phyloP scores from a whole-genome alignment of 2,797 vertebrate genomes.

The Salarias fasciatus region DNA sequence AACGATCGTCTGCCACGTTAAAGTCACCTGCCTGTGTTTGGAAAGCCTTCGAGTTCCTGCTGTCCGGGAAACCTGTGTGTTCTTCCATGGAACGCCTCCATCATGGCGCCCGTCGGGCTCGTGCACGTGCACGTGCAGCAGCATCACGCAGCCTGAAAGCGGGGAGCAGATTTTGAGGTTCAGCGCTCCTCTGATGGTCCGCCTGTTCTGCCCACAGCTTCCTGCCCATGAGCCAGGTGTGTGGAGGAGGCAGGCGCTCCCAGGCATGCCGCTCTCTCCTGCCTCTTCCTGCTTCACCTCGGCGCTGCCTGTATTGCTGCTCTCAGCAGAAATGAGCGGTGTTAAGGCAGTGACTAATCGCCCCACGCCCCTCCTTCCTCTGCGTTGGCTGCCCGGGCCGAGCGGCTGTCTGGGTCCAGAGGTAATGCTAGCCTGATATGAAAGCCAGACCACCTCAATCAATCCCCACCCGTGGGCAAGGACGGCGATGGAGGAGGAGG shows the following conservation, averaged over 20 bases:
- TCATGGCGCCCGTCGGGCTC: background rate
- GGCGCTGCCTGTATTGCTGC: slow-evolving; percentile 44
- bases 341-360: slow-evolving; percentile 74
- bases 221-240: slow-evolving; percentile 50
- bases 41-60: no score
- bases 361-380: slow-evolving; percentile 55
- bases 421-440: slow-evolving; percentile 66
- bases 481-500: slow-evolving; percentile 57
- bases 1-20: no score
- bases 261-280: slow-evolving; percentile 25
- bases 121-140: background rate
- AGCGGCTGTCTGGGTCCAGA: slow-evolving; percentile 63
- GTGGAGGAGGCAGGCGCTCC: slow-evolving; percentile 52
- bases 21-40: no score
- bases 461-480: slow-evolving; percentile 84
- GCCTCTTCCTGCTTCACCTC: slow-evolving; percentile 33
- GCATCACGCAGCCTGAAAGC: slow-evolving; percentile 14
- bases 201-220: slow-evolving; percentile 38
- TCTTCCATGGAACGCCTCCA: no score
- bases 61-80: no score
- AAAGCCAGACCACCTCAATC: slow-evolving; percentile 83
- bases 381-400: slow-evolving; percentile 54
- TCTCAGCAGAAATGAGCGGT: slow-evolving; percentile 66
- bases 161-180: slow-evolving; percentile 15
- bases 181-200: slow-evolving; percentile 8